Base-by-base conservation (phyloP, 2,113 vertebrate genomes). In the Barnardius zonarius region DNA sequence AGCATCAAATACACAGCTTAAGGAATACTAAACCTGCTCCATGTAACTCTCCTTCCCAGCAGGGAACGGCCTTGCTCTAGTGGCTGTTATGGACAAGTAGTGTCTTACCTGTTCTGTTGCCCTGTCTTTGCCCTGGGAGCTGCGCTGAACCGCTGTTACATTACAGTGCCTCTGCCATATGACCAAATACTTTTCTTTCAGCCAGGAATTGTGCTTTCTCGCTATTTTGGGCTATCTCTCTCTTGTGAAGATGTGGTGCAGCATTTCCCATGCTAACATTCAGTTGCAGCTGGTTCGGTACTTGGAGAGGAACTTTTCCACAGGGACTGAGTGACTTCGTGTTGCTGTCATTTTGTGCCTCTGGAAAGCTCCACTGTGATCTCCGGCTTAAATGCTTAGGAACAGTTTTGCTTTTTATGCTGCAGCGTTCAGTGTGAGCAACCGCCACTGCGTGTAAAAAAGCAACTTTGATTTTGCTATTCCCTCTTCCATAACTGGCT, bases 121-220 rank as follows among this genome's bases (percentile, higher is more conserved):
- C 57, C 67, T 35, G 63, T 57, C 63, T 28, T 16, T 3, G 4
- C 68, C 72, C 72, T 62, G n/a, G 4, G 8, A 3, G n/a, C 62
- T 9, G 1, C 33, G 2, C 94, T 92, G 85, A 89, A 54, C 80
- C 23, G 22, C 54, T 61, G 67, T 57, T 68, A 68, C 94, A 91
- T 57, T 75, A 68, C 94, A 92, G 96, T 96, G 96, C 96, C 96
- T 97, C 95, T 91, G 78, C 77, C 81, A 5, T 17, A 30, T 13
- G 46, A 95, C 92, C 87, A 90, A 91, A 83, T 83, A 73, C 0
- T 93, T 52, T 54, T 20, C 84, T 80, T 80, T 61, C 19, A 88
- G 84, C 54, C 77, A 90, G 73, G 79, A 83, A 55, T 4, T 28
- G 51, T 49, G 95, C 83, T 95, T 91, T 85, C 41, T 52, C 12